A percentile compares a stretch with the other conserved stretches of the same genome.
Evolutionary conservation across 2,797 vertebrate species (phyloP).

Genomic region (Anomalospiza imberbis): DNA sequence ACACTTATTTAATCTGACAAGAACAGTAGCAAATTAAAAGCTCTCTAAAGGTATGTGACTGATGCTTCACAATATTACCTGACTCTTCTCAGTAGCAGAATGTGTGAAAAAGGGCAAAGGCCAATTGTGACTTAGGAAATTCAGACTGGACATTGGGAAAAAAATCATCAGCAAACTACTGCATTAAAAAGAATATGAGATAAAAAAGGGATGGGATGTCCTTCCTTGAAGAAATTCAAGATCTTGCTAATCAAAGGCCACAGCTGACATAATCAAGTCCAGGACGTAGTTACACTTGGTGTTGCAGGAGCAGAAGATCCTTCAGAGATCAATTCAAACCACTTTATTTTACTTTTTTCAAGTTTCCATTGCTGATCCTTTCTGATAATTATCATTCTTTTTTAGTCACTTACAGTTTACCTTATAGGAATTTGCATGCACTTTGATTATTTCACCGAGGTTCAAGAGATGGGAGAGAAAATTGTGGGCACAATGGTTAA

Average conservation of each 20-base stretch:
- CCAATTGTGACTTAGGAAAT: neutral
- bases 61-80: neutral
- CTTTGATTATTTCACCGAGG: neutral
- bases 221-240: neutral
- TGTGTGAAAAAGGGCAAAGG: neutral
- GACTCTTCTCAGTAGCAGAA: neutral
- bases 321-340: neutral
- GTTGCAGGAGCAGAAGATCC: neutral
- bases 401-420: neutral
- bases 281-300: neutral
- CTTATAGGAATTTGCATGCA: fast-evolving
- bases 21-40: neutral
- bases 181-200: neutral
- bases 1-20: neutral
- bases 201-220: neutral
- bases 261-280: neutral
- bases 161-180: neutral
- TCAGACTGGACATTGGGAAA: neutral
- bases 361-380: neutral
- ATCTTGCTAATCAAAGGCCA: neutral
- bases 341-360: neutral
- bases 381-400: neutral
- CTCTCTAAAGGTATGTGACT: neutral
- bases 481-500: neutral
- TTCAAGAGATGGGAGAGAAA: neutral